Base-by-base conservation (phyloP, 1,140 invertebrate species). In the Drosophila nannoptera region DNA sequence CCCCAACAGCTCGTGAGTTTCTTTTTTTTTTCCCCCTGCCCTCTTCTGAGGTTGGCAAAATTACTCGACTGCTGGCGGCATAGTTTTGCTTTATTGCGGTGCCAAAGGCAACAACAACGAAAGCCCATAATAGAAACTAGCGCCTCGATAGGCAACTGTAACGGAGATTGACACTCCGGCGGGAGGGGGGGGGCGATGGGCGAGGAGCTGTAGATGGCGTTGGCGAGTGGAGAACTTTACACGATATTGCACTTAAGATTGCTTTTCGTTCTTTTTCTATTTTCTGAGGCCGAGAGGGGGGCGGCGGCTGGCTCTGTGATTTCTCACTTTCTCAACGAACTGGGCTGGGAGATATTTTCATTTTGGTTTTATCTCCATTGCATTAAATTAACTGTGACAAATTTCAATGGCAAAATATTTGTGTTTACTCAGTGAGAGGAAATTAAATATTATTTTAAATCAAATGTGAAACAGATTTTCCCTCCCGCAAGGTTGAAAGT, bases 161-260 rank as follows among this genome's bases (percentile, higher is more conserved):
- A 33, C 54, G 43, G 54, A 56, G 40, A 56, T 56, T 56, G 54
- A 56, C 54, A 56, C 54, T 56, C 42, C 32, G 7, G 8, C 14
- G 43, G 29, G 29, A 16, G 12, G 33, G 29, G 31, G 48, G 31
- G 14, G 46, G 22, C 11, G 29, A 29, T 1, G 8, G 29, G 6
- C 11, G n/a, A 6, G 5, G 0, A 12, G 4, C 9, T 29, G 4
- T n/a, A 50, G 31, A 50, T 3, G n/a, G 45, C 4, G 22, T 0
- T 29, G 12, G 29, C 4, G 9, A 32, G 29, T n/a, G 52, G 69
- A 40, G 14, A 49, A 49, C n/a, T 11, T 40, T 61, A 77, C 75
- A 77, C 64, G 69, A 77, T 73, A 73, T 77, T 77, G 75, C 75
- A 77, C 75, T 77, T 77, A 77, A 73, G 70, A 53, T 69, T 54